phyloP scores from a whole-genome alignment of 2,797 vertebrate species.

The Epinephelus malabaricus region DNA sequence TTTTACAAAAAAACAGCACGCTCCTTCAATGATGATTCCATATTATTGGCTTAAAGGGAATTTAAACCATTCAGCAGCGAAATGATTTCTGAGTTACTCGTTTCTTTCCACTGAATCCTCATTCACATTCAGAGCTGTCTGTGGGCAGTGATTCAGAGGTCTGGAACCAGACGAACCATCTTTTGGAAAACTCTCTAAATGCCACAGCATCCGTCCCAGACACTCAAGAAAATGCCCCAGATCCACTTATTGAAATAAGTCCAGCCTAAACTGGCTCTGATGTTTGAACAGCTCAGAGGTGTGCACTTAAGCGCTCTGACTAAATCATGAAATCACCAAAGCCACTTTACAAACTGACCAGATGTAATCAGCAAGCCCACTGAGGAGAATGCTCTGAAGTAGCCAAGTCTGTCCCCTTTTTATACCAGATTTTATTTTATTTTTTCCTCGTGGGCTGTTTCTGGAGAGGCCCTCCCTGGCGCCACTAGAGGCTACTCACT shows the following conservation, averaged over 20 bases:
- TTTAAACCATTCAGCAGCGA: background rate
- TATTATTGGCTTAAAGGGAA: background rate
- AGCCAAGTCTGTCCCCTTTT: conserved; percentile 30
- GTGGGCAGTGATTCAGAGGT: conserved; percentile 6
- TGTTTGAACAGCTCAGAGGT: conserved; percentile 52
- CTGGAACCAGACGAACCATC: background rate
- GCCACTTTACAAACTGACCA: conserved; percentile 52
- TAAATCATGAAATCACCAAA: conserved; percentile 60
- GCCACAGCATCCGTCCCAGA: conserved; percentile 9
- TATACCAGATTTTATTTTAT: conserved; percentile 11
- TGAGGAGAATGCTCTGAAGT: conserved; percentile 44
- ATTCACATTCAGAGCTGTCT: background rate
- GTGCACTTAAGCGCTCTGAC: conserved; percentile 45
- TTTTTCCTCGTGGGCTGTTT: background rate
- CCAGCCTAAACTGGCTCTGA: conserved; percentile 45
- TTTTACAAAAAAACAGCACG: background rate
- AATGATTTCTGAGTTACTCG: background rate
- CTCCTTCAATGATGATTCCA: background rate
- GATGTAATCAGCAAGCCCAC: conserved; percentile 50
- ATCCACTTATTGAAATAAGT: conserved; percentile 37
- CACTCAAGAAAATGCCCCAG: conserved; percentile 26
- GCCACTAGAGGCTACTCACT: conserved; percentile 17
- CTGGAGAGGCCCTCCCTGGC: conserved; percentile 16
- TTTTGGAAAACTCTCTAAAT: conserved; percentile 18
- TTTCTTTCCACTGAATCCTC: conserved; percentile 6